Evolutionary conservation across 2,888 invertebrate species (phyloP).

Genomic region (Scaptomyza cyrtandrae): DNA sequence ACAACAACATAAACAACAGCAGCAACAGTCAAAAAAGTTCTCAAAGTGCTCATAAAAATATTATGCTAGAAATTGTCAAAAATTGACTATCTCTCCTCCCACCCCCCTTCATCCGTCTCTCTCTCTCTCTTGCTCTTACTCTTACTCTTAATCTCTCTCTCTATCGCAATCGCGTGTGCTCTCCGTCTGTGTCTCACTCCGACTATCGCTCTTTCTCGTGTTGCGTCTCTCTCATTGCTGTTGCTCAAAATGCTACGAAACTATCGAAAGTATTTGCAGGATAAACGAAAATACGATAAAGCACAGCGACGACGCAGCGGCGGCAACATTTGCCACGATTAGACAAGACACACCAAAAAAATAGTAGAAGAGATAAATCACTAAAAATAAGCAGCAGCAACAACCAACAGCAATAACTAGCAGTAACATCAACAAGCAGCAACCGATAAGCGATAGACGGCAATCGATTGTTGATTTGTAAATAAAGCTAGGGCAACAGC

Average conservation of each 20-base stretch:
- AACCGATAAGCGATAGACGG: conserved; percentile 34
- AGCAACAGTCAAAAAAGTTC: conserved; percentile 40
- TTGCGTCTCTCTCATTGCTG: conserved; percentile 45
- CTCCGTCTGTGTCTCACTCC: conserved; percentile 37
- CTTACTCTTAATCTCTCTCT: conserved; percentile 19
- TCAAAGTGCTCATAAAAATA: conserved; percentile 65
- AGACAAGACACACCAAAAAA: conserved; percentile 35
- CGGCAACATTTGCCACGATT: conserved; percentile 69
- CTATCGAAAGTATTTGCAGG: conserved; percentile 80
- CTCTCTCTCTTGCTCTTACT: conserved; percentile 11
- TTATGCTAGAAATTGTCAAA: conserved; percentile 60
- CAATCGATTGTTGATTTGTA: conserved; percentile 70
- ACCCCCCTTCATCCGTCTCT: conserved; percentile 8
- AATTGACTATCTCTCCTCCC: conserved; percentile 43
- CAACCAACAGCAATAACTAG: conserved; percentile 24
- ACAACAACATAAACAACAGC: conserved; percentile 29
- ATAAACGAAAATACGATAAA: conserved; percentile 81
- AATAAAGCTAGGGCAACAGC: conserved; percentile 74
- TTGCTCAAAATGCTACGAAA: conserved; percentile 82
- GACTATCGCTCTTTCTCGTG: conserved; percentile 19
- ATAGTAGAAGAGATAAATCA: conserved; percentile 26
- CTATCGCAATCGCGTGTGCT: conserved; percentile 12
- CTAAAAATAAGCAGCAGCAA: conserved; percentile 26
- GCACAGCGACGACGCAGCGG: conserved; percentile 75
- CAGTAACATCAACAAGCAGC: conserved; percentile 21